Base-by-base conservation (phyloP, 2,797 vertebrate species). In the Poecilia velifera region DNA sequence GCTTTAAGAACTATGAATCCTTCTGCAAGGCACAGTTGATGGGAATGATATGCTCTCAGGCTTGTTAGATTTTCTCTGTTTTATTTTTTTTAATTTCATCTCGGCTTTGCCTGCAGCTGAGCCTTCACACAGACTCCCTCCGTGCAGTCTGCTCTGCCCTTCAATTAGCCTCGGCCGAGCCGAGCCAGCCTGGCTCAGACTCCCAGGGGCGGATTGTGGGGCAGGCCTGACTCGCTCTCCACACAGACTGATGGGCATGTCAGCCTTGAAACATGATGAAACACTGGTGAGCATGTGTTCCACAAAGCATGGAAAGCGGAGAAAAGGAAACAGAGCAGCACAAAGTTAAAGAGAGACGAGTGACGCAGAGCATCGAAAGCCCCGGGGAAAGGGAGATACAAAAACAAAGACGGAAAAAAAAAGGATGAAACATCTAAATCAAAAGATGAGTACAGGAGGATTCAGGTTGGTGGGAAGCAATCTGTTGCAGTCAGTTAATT, bases 81-180 rank as follows among this genome's bases (percentile, higher is more conserved):
- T 47, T 4, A 45, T 75, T 68, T 53, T 36, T 36, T 62, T 51
- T 76, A 43, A 34, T 43, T 41, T 75, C 43, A 6, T 45, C 64
- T 83, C 36, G 71, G 22, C 18, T 1, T 73, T 74, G 80, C 87
- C 82, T 85, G 76, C 66, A 82, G 88, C 83, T 82, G 78, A 79
- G 79, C 83, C 80, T 81, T 72, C 64, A 88, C 87, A 85, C 84
- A 83, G 46, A 78, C 76, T 79, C 55, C 79, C 84, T 77, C 82
- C 87, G 76, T 78, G 74, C 80, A 77, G 80, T 78, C 77, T 87
- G 76, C 62, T 84, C 78, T 90, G 84, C 88, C 84, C 86, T 90
- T 86, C 89, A 93, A 93, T 94, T 94, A 93, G 86, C 82, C 85
- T 77, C 73, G 76, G 74, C 80, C 77, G 87, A 81, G 79, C 78